These are phyloP conservation scores for Rhipidura dahli DNA, from an alignment of 2,113 vertebrate genomes.

Conservation along the genomic window DNA sequence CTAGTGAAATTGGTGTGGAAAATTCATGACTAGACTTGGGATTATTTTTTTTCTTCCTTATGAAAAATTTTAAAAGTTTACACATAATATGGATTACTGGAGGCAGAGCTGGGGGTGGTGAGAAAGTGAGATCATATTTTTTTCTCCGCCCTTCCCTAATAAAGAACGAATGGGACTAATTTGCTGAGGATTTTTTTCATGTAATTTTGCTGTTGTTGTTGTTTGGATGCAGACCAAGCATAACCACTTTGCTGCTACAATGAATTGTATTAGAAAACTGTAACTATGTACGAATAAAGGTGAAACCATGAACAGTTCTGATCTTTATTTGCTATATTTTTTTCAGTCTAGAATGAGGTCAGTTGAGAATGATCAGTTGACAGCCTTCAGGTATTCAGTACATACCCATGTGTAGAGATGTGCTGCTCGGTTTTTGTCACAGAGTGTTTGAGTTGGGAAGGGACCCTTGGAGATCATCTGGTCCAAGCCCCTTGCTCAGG, in stretches of 20 bases:
- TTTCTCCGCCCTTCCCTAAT: not conserved
- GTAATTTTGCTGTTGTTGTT: not conserved
- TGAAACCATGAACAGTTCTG: not conserved
- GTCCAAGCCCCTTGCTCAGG: fast-evolving
- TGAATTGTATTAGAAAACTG: not conserved
- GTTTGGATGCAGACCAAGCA: not conserved
- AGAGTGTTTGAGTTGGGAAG: not conserved
- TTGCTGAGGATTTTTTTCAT: not conserved
- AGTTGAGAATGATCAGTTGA: not conserved
- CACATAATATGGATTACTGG: not conserved
- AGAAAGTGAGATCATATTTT: not conserved
- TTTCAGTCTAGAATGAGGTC: not conserved
- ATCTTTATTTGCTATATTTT: not conserved
- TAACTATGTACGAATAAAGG: not conserved
- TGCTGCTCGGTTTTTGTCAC: not conserved
- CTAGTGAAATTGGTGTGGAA: not conserved
- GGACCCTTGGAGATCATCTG: not conserved
- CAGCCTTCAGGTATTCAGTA: not conserved
- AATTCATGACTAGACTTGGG: not conserved
- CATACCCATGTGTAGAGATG: not conserved
- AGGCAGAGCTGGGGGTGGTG: not conserved
- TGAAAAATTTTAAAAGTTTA: not conserved
- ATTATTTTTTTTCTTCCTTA: not conserved
- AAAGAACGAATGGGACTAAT: not conserved
- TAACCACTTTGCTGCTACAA: not conserved